Conservation (phyloP, 2,113 vertebrate species). For the Vimba vimba region DNA sequence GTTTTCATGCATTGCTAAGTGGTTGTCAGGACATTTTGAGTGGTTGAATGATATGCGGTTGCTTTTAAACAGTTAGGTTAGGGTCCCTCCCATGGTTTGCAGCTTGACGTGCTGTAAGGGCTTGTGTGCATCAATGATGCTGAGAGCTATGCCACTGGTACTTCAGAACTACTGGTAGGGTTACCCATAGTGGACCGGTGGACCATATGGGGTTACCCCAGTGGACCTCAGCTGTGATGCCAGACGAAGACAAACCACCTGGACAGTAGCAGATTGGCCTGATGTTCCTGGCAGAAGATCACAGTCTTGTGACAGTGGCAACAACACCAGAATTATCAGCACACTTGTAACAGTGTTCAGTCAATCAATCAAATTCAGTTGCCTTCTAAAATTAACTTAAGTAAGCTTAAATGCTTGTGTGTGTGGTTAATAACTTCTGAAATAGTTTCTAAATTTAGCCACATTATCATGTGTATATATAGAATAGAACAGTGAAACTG, state of each 20-base stretch:
- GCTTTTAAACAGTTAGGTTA: not conserved
- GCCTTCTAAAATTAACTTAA: too few relatives aligned
- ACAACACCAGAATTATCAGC: too few relatives aligned
- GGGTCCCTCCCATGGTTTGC: not conserved
- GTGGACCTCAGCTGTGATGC: not conserved
- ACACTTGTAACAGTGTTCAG: too few relatives aligned
- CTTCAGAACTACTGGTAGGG: not conserved
- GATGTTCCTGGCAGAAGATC: too few relatives aligned
- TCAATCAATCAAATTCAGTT: too few relatives aligned
- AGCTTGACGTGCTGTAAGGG: not conserved
- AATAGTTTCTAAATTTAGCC: too few relatives aligned
- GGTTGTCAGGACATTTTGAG: not conserved
- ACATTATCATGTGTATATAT: too few relatives aligned
- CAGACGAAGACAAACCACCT: not conserved
- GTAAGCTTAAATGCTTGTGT: too few relatives aligned
- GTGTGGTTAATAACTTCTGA: too few relatives aligned
- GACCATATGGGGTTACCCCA: not conserved
- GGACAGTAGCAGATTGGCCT: too few relatives aligned
- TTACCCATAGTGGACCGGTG: not conserved
- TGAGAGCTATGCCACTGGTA: not conserved
- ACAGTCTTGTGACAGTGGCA: too few relatives aligned
- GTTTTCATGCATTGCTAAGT: not conserved
- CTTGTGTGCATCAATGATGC: not conserved
- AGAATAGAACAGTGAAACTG: too few relatives aligned
- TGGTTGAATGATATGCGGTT: not conserved